phyloP scores from a whole-genome alignment of 2,797 vertebrate species.

The Mormyrops boulengeri region DNA sequence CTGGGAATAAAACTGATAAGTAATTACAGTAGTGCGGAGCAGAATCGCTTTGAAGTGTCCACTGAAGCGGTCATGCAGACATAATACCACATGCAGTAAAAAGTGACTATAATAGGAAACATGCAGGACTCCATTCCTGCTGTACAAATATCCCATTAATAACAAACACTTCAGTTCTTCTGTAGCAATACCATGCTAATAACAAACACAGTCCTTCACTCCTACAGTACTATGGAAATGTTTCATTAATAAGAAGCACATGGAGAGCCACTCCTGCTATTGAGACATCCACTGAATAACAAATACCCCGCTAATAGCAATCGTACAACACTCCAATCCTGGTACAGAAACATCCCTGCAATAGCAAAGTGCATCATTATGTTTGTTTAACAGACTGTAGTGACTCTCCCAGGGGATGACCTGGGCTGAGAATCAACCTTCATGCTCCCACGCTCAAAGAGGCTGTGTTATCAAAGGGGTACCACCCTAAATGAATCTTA shows the following conservation, averaged over 20 bases:
- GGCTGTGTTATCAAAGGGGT: background rate
- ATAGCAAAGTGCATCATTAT: background rate
- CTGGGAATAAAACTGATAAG: background rate
- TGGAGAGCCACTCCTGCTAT: background rate
- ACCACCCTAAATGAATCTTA: background rate
- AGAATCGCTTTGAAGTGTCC: conserved; percentile 3
- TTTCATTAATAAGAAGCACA: conserved; percentile 10
- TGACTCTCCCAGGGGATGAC: background rate
- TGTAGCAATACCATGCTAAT: background rate
- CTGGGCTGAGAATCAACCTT: background rate
- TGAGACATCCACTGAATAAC: background rate
- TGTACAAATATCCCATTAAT: conserved; percentile 1
- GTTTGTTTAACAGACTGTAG: background rate
- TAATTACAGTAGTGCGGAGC: background rate
- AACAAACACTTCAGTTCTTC: conserved; percentile 6
- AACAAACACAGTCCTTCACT: background rate
- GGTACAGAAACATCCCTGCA: background rate
- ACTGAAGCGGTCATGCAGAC: background rate
- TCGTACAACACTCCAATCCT: background rate
- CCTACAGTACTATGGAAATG: background rate
- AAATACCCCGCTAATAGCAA: conserved; percentile 11
- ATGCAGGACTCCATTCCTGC: background rate
- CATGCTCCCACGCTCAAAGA: background rate
- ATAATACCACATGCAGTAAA: background rate
- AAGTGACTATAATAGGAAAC: background rate